Evolutionary conservation across 2,113 vertebrate genomes (phyloP).

Genomic region (Pedetes capensis): DNA sequence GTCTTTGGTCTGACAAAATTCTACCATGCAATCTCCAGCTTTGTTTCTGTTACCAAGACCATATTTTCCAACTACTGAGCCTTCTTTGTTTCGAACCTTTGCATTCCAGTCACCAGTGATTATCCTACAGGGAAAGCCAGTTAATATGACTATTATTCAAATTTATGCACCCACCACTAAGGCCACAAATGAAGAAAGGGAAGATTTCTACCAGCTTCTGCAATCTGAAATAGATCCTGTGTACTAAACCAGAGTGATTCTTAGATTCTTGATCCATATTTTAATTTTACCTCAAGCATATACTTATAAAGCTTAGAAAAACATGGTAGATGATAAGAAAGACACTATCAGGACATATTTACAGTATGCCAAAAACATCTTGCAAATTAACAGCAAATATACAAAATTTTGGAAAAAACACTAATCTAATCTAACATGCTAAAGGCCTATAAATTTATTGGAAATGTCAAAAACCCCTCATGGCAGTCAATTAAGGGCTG

Average conservation of each 20-base stretch:
- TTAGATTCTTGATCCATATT: not conserved
- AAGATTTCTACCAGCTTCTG: too few relatives aligned
- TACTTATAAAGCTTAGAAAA: constrained; percentile 23
- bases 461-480: not conserved
- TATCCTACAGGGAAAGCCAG: too few relatives aligned
- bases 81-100: too few relatives aligned
- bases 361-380: not conserved
- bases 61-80: too few relatives aligned
- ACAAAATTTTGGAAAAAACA: not conserved
- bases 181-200: too few relatives aligned
- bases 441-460: not conserved
- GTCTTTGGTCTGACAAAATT: too few relatives aligned
- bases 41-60: too few relatives aligned
- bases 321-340: not conserved
- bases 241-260: not conserved
- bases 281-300: constrained; percentile 11
- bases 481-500: not conserved
- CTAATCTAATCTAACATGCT: not conserved
- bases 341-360: not conserved
- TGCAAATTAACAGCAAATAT: not conserved
- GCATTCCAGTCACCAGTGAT: too few relatives aligned
- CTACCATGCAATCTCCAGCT: too few relatives aligned
- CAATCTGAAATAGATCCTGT: too few relatives aligned
- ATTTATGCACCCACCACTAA: too few relatives aligned
- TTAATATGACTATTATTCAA: too few relatives aligned